Evolutionary conservation across 2,888 invertebrate genomes (phyloP).

Genomic region (Tetrapedia diversipes): DNA sequence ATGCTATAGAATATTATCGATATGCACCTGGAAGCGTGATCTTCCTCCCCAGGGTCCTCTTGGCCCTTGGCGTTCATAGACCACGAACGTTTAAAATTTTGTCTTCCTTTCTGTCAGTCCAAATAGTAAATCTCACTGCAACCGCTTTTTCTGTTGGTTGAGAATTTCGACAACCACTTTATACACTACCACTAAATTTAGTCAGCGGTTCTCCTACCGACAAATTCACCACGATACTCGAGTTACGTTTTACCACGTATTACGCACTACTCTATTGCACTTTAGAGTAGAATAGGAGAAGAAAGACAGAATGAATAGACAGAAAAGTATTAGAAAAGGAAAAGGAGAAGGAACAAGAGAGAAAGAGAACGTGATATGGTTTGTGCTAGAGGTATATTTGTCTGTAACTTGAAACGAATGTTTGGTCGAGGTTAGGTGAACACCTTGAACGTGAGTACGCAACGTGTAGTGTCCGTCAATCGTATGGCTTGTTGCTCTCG

Average conservation of each 20-base stretch:
- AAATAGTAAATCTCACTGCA: slow-evolving; percentile 50
- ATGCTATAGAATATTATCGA: slow-evolving; percentile 8
- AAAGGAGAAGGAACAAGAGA: slow-evolving; percentile 11
- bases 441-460: slow-evolving; percentile 16
- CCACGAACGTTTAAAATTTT: slow-evolving; percentile 77
- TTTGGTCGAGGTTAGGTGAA: slow-evolving; percentile 54
- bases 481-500: slow-evolving; percentile 8
- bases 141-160: background rate
- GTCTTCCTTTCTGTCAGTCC: slow-evolving; percentile 51
- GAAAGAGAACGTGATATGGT: slow-evolving; percentile 20
- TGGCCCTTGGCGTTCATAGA: slow-evolving; percentile 82
- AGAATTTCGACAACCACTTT: background rate
- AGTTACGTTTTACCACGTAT: slow-evolving; percentile 45
- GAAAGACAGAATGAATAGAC: slow-evolving; percentile 20
- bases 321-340: slow-evolving; percentile 24
- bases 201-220: slow-evolving; percentile 17
- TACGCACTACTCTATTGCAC: slow-evolving; percentile 38
- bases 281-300: slow-evolving; percentile 22
- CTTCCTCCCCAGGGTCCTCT: slow-evolving; percentile 82
- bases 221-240: slow-evolving; percentile 12
- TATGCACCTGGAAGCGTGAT: slow-evolving; percentile 80
- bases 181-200: slow-evolving; percentile 49
- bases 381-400: slow-evolving; percentile 44
- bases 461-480: slow-evolving; percentile 19
- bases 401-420: slow-evolving; percentile 42